Evolutionary conservation across 2,113 vertebrate genomes (phyloP).

Genomic region (Echinops telfairi): DNA sequence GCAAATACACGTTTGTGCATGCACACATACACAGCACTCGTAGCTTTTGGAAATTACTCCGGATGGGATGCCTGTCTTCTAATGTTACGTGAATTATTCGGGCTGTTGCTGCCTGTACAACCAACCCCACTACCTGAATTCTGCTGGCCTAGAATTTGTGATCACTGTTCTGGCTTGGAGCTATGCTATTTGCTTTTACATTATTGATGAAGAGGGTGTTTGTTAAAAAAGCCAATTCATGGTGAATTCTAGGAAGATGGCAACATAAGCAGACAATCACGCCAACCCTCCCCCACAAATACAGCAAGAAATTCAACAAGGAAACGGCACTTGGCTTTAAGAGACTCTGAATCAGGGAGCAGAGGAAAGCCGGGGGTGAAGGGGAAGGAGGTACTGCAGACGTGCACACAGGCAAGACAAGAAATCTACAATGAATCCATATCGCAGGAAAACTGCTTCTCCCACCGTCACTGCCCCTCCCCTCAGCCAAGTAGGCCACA

Average conservation of each 20-base stretch:
- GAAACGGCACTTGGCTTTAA: not conserved
- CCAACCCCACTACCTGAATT: too few species aligned
- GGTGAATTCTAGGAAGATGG: not conserved
- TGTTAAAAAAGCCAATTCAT: not conserved
- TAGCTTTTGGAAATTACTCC: not conserved
- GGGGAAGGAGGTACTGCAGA: too few species aligned
- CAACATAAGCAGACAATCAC: not conserved
- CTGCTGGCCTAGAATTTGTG: not conserved
- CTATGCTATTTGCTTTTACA: not conserved
- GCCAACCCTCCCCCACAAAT: not conserved
- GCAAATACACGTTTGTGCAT: too few species aligned
- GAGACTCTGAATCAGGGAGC: not conserved
- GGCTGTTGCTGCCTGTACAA: not conserved
- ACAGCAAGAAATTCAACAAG: not conserved
- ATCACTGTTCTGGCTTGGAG: not conserved
- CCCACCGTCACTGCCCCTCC: too few species aligned
- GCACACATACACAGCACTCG: not conserved
- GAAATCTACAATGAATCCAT: too few species aligned
- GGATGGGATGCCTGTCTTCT: not conserved
- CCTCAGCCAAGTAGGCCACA: too few species aligned
- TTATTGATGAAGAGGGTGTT: not conserved
- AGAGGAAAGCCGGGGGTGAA: too few species aligned
- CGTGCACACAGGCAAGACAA: too few species aligned
- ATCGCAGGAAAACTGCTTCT: too few species aligned
- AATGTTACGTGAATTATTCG: accelerated